Evolutionary conservation across 2,113 vertebrate species (phyloP).

Genomic region (Charadrius vociferus): DNA sequence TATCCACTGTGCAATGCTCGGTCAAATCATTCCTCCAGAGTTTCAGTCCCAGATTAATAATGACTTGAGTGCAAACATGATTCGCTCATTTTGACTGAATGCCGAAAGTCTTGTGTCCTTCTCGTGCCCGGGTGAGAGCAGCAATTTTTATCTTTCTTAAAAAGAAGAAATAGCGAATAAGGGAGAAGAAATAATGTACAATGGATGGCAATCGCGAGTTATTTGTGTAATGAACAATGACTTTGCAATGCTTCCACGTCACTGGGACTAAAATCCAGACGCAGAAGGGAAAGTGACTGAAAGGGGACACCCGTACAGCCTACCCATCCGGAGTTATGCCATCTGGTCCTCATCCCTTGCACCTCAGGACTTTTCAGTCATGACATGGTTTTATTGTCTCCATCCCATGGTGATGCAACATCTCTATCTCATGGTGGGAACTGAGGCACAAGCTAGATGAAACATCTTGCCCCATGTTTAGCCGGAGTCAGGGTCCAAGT

Average conservation of each 20-base stretch:
- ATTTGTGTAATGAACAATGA: slow-evolving; percentile 9
- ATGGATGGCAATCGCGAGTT: background rate
- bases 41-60: background rate
- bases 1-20: background rate
- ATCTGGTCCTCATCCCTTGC: slow-evolving; percentile 21
- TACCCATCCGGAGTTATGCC: background rate
- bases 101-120: background rate
- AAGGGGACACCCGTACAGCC: background rate
- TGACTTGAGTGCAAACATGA: background rate
- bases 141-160: slow-evolving; percentile 9
- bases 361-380: slow-evolving; percentile 18
- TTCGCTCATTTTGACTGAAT: background rate
- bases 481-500: background rate
- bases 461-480: background rate
- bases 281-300: background rate
- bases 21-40: background rate
- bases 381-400: background rate
- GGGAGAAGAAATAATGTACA: background rate
- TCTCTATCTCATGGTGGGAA: background rate
- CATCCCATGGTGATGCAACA: background rate
- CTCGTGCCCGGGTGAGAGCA: background rate
- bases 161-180: background rate
- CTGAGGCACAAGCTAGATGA: background rate
- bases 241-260: background rate
- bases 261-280: background rate